A percentile compares a stretch with the other conserved stretches of the same genome.
phyloP scores from a whole-genome alignment of 1,140 invertebrate species.

The Bacillus rossius region DNA sequence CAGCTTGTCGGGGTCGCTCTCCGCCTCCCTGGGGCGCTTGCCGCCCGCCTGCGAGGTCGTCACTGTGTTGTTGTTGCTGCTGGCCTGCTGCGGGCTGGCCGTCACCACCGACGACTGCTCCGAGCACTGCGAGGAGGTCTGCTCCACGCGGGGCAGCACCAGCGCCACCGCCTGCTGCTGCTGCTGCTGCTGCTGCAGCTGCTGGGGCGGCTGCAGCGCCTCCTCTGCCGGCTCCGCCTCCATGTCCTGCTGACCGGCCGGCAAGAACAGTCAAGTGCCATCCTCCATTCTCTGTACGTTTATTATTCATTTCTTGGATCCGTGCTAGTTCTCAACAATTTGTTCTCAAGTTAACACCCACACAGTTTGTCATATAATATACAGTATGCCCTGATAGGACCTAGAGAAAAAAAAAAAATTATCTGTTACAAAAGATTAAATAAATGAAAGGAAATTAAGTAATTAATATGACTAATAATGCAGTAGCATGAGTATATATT shows the following conservation, averaged over 20 bases:
- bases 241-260: constrained; percentile 40
- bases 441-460: too few species aligned
- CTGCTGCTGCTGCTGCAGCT: constrained; percentile 33
- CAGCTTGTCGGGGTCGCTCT: constrained; percentile 39
- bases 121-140: not conserved
- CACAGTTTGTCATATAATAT: too few species aligned
- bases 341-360: too few species aligned
- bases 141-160: constrained; percentile 64
- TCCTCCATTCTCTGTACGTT: not conserved
- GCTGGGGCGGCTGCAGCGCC: constrained; percentile 32
- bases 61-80: constrained; percentile 15
- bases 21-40: constrained; percentile 51
- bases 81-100: constrained; percentile 9
- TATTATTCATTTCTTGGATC: too few species aligned
- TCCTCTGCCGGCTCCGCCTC: constrained; percentile 43
- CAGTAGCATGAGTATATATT: too few species aligned
- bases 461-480: too few species aligned
- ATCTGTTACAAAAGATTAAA: too few species aligned
- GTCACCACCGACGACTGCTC: constrained; percentile 9
- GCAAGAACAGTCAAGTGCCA: not conserved
- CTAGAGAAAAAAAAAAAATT: too few species aligned
- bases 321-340: too few species aligned
- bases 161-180: constrained; percentile 62
- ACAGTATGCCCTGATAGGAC: too few species aligned
- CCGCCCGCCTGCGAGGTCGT: constrained; percentile 17